Evolutionary conservation across 2,888 invertebrate species (phyloP), one percentile per base, ranked within the genome.

Genomic region (Orchesella flavescens): DNA sequence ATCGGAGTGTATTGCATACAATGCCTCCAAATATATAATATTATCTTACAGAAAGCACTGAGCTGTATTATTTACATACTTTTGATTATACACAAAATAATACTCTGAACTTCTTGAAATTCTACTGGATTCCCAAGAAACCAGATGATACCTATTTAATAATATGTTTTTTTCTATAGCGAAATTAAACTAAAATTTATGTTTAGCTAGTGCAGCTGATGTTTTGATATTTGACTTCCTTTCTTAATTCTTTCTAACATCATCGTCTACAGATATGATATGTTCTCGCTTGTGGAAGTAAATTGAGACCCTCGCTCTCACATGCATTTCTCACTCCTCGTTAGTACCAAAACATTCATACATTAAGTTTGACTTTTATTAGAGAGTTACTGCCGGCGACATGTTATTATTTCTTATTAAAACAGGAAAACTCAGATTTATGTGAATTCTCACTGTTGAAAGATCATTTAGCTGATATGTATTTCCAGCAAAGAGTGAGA

Each of bases 141-240:
- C 34, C 34, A 34, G 34, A 34, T 34, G 34, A 34, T 34, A 34
- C 53, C 46, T 46, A 57, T 57, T 17, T 59, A 12, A 59, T 59
- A 12, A 17, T 59, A 17, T 57, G 9, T 57, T 59, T 59, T 59
- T 19, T 53, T 10, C n/a, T n/a, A 5, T 10, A 53, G n/a, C 53
- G 3, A 10, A 19, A 17, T 57, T 21, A 17, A n/a, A 19, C 23
- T 9, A 43, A 43, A 44, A 17, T 66, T 66, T 23, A n/a, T 21
- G 4, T 66, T 49, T 49, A 12, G 12, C 49, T 59, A 43, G n/a
- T 17, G 43, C 21, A 34, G 53, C 23, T 49, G 15, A 72, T 65
- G 78, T 78, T 78, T 78, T 78, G 63, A 72, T 78, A 71, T 53
- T 63, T 71, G 12, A 71, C 63, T 78, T 78, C 78, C 77, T 63